Evolutionary conservation across 2,888 invertebrate genomes (phyloP).

Genomic region (Ditylenchus weischeri): DNA sequence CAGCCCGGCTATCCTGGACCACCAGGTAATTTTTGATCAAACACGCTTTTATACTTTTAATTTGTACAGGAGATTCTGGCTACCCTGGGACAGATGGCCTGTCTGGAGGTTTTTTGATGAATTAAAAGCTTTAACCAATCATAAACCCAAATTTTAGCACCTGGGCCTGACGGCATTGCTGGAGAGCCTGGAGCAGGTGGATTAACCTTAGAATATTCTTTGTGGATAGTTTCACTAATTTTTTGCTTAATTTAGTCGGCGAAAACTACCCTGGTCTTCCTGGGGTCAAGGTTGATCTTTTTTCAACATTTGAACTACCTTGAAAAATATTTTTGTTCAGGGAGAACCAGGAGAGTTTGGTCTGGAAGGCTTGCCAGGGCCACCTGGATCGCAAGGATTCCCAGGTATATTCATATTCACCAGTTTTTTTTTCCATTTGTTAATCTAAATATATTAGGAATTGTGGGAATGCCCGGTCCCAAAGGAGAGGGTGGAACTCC

Average conservation of each 20-base stretch:
- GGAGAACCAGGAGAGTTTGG: constrained; percentile 44
- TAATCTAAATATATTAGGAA: neutral
- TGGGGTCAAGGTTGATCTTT: constrained; percentile 54
- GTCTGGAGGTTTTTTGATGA: constrained; percentile 26
- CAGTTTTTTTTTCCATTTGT: no score
- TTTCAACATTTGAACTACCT: constrained; percentile 55
- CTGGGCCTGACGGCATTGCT: constrained; percentile 41
- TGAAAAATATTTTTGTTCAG: constrained; percentile 26
- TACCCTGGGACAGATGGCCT: constrained; percentile 44
- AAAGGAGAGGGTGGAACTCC: constrained; percentile 64
- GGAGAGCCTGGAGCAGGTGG: constrained; percentile 6
- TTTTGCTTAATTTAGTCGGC: constrained; percentile 32
- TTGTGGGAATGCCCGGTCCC: constrained; percentile 23
- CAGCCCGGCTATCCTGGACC: constrained; percentile 48
- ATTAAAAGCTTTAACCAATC: no score
- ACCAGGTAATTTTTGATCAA: constrained; percentile 36
- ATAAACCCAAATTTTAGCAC: constrained; percentile 1
- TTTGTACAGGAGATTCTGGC: constrained; percentile 64
- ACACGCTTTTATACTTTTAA: neutral
- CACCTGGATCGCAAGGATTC: constrained; percentile 22
- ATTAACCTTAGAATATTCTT: no score
- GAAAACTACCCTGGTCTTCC: constrained; percentile 40
- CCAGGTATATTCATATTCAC: constrained; percentile 10
- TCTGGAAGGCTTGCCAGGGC: constrained; percentile 64
- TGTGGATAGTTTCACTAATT: no score